These are phyloP conservation scores for Temnothorax rugatulus DNA, from an alignment of 2,888 invertebrate genomes.

Conservation along the genomic window DNA sequence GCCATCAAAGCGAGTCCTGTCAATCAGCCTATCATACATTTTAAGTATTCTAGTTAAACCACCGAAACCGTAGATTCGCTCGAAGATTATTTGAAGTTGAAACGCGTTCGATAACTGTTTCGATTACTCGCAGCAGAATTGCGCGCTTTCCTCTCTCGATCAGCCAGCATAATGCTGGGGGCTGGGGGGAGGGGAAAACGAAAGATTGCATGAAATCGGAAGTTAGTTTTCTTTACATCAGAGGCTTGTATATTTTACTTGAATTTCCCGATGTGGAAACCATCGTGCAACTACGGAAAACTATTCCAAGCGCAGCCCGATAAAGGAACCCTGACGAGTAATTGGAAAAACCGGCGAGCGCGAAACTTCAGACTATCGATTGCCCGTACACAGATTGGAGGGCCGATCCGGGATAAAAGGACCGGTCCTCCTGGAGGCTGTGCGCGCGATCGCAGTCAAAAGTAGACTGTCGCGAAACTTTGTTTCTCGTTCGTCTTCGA, in stretches of 20 bases:
- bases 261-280: slow-evolving; percentile 38
- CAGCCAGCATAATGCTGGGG: not conserved
- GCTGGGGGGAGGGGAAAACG: not conserved
- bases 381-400: slow-evolving; percentile 26
- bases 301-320: slow-evolving; percentile 39
- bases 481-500: not conserved
- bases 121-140: slow-evolving; percentile 11
- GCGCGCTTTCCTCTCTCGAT: not conserved
- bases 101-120: slow-evolving; percentile 27
- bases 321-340: slow-evolving; percentile 44
- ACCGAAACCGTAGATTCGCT: slow-evolving; percentile 10
- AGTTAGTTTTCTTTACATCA: slow-evolving; percentile 40
- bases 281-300: slow-evolving; percentile 27
- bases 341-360: slow-evolving; percentile 44
- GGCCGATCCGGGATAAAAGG: slow-evolving; percentile 16
- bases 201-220: slow-evolving; percentile 15
- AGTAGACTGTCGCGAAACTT: slow-evolving; percentile 39
- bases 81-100: slow-evolving; percentile 28
- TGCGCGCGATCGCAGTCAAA: slow-evolving; percentile 23
- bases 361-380: slow-evolving; percentile 49
- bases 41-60: not conserved
- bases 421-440: not conserved
- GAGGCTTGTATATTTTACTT: slow-evolving; percentile 44
- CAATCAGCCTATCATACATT: slow-evolving; percentile 48
- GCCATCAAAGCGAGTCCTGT: slow-evolving; percentile 52